Evolutionary conservation across 2,888 invertebrate species (phyloP).

Genomic region (Troilus luridus): DNA sequence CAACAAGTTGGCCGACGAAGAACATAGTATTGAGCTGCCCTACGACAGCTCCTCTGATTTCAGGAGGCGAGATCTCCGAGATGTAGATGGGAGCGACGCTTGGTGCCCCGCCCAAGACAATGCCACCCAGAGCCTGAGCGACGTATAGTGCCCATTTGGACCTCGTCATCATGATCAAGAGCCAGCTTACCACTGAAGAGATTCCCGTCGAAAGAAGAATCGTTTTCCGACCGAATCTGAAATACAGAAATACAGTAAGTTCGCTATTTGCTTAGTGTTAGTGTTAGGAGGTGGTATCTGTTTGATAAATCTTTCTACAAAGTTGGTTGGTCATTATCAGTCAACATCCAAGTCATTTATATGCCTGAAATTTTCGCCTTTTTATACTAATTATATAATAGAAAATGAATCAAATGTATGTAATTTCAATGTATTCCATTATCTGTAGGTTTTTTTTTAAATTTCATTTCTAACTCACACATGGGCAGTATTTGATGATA

Average conservation of each 20-base stretch:
- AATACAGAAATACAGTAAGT: neutral
- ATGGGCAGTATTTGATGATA: too few relatives aligned
- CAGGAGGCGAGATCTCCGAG: neutral
- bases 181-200: neutral
- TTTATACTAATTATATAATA: too few relatives aligned
- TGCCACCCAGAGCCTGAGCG: neutral
- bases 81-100: conserved; percentile 18
- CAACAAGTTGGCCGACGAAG: neutral
- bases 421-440: too few relatives aligned
- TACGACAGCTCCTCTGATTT: neutral
- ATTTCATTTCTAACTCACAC: too few relatives aligned
- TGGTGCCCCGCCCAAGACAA: neutral
- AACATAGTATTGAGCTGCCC: conserved; percentile 31
- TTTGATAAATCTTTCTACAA: neutral
- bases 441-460: too few relatives aligned
- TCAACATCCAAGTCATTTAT: too few relatives aligned
- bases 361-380: too few relatives aligned
- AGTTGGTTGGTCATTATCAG: too few relatives aligned
- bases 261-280: neutral
- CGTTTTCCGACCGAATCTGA: conserved; percentile 6
- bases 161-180: conserved; percentile 16
- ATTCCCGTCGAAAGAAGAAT: neutral
- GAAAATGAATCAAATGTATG: too few relatives aligned
- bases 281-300: neutral
- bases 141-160: conserved; percentile 22